Percentiles rank a stretch among this genome's conserved stretches.
phyloP scores from a whole-genome alignment of 2,888 invertebrate genomes.

The Eupithecia dodoneata region DNA sequence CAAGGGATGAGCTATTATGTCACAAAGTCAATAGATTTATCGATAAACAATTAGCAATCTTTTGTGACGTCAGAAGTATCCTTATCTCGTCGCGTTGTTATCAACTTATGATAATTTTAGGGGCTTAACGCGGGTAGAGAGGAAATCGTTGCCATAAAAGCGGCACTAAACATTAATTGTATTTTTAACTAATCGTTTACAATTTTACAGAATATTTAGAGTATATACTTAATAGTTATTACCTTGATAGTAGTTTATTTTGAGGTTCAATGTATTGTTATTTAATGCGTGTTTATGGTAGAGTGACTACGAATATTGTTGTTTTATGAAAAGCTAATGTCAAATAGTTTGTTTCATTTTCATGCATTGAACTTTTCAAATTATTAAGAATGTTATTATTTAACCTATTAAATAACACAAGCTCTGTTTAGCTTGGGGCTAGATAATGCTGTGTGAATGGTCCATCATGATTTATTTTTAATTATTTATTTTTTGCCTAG shows the following conservation, averaged over 20 bases:
- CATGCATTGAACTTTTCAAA: background rate
- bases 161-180: background rate
- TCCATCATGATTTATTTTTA: no score
- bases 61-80: background rate
- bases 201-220: conserved; percentile 12
- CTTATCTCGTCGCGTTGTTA: conserved; percentile 22
- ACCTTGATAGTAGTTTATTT: conserved; percentile 28
- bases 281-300: conserved; percentile 9
- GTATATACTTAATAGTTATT: conserved; percentile 24
- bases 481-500: background rate
- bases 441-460: no score
- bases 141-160: conserved; percentile 25
- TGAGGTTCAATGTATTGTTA: conserved; percentile 25
- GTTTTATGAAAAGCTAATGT: background rate
- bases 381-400: background rate
- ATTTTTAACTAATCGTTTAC: background rate
- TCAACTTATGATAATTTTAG: conserved; percentile 28
- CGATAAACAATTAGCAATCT: conserved; percentile 7
- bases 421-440: no score
- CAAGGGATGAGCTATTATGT: background rate
- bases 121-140: conserved; percentile 20
- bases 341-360: background rate
- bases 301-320: background rate
- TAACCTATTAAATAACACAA: background rate
- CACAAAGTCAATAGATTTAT: background rate